phyloP scores from a whole-genome alignment of 35 echinoderm and acorn worm genomes.

The Eucidaris tribuloides region DNA sequence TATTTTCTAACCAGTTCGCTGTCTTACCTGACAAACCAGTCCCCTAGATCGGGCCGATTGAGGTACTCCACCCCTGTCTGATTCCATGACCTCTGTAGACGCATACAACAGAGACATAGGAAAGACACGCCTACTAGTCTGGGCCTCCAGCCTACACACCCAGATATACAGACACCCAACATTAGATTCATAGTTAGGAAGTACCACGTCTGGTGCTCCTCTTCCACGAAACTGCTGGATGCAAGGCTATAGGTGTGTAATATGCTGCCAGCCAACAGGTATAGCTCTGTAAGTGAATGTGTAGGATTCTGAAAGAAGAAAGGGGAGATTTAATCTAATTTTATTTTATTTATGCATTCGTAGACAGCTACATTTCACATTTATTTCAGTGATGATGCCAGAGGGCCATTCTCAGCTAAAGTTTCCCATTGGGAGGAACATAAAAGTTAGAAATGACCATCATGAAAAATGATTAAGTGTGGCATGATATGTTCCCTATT shows the following conservation, averaged over 20 bases:
- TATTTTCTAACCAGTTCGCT: too few relatives aligned
- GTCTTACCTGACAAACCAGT: conserved; percentile 93
- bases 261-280: conserved; percentile 41
- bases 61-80: conserved; percentile 94
- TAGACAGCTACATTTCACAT: too few relatives aligned
- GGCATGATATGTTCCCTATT: too few relatives aligned
- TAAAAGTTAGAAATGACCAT: too few relatives aligned
- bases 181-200: conserved; percentile 79
- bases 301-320: neutral
- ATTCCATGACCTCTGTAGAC: conserved; percentile 87
- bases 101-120: neutral
- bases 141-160: neutral
- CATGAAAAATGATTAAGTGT: too few relatives aligned
- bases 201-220: conserved; percentile 99
- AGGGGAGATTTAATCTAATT: too few relatives aligned
- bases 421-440: too few relatives aligned
- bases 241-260: conserved; percentile 77
- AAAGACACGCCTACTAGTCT: neutral
- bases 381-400: too few relatives aligned
- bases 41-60: conserved; percentile 80
- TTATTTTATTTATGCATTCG: too few relatives aligned
- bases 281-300: neutral
- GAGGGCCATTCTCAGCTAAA: too few relatives aligned
- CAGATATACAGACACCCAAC: conserved; percentile 33
- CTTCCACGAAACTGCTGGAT: conserved; percentile 96